phyloP scores from a whole-genome alignment of 2,113 vertebrate genomes.

The Microcebus lehilahytsara region DNA sequence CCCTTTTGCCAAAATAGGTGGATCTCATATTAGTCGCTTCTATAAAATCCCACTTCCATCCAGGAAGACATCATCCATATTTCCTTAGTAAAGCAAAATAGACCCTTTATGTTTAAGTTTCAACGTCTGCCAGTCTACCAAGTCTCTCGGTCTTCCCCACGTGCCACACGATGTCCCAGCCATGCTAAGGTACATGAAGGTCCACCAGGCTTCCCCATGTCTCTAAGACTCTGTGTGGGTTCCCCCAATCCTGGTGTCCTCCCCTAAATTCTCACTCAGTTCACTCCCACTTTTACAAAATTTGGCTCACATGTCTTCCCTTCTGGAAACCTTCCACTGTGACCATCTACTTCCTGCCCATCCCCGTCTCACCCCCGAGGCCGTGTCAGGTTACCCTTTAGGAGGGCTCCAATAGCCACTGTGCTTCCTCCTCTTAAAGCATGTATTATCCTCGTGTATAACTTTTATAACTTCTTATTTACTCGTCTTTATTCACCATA shows the following conservation, averaged over 20 bases:
- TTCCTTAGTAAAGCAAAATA: background rate
- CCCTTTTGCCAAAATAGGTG: background rate
- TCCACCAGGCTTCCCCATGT: fast-evolving
- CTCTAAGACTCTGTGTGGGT: background rate
- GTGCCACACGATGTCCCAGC: fast-evolving
- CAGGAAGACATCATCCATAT: background rate
- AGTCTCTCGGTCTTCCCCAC: background rate
- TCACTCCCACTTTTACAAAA: background rate
- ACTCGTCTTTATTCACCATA: background rate
- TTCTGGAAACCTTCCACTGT: background rate
- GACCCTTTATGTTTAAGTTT: background rate
- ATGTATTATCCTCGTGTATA: background rate
- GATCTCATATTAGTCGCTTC: background rate
- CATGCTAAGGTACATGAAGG: fast-evolving
- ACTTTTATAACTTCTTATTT: background rate
- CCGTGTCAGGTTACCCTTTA: background rate
- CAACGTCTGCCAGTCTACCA: background rate
- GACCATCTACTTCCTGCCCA: too few relatives aligned
- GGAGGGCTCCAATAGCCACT: background rate
- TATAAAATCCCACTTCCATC: background rate
- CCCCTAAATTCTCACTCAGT: background rate
- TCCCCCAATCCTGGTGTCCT: background rate
- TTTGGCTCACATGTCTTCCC: background rate
- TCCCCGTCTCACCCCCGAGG: too few relatives aligned
- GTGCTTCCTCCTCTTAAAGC: background rate